These are phyloP conservation scores for Drosophila mayaguana DNA, from an alignment of 2,888 invertebrate species.

Conservation along the genomic window DNA sequence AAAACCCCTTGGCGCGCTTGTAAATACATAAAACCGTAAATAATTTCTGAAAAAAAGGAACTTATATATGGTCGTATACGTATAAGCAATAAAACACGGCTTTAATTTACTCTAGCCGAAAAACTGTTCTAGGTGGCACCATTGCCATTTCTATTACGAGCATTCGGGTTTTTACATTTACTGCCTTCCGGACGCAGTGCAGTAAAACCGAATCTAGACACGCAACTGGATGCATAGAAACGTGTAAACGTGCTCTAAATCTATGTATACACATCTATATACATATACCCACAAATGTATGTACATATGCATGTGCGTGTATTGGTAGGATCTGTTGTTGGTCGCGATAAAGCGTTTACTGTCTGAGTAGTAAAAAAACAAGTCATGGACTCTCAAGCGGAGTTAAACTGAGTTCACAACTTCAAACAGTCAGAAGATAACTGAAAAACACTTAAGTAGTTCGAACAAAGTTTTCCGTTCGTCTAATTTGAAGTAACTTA, in stretches of 20 bases:
- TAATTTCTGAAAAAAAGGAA: constrained; percentile 25
- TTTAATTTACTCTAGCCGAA: constrained; percentile 14
- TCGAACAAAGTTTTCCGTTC: neutral
- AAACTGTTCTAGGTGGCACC: neutral
- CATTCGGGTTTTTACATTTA: constrained; percentile 38
- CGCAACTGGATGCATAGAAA: constrained; percentile 36
- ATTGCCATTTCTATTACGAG: constrained; percentile 31
- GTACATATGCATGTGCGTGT: too few species aligned
- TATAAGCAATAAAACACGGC: constrained; percentile 29
- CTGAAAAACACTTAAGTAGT: neutral
- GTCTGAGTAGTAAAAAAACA: constrained; percentile 24
- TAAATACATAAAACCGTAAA: constrained; percentile 18
- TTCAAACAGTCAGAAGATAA: neutral
- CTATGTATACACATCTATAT: neutral
- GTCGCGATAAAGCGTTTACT: constrained; percentile 13
- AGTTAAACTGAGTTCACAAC: neutral
- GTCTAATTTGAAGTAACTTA: neutral
- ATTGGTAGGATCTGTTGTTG: constrained; percentile 2
- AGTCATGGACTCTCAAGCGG: neutral
- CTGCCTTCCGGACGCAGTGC: constrained; percentile 35
- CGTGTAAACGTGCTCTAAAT: constrained; percentile 18
- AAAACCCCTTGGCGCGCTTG: constrained; percentile 10
- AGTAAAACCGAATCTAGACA: constrained; percentile 39
- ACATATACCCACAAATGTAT: neutral
- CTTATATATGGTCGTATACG: neutral